Evolutionary conservation across 2,888 invertebrate species (phyloP).

Genomic region (Meganola albula): DNA sequence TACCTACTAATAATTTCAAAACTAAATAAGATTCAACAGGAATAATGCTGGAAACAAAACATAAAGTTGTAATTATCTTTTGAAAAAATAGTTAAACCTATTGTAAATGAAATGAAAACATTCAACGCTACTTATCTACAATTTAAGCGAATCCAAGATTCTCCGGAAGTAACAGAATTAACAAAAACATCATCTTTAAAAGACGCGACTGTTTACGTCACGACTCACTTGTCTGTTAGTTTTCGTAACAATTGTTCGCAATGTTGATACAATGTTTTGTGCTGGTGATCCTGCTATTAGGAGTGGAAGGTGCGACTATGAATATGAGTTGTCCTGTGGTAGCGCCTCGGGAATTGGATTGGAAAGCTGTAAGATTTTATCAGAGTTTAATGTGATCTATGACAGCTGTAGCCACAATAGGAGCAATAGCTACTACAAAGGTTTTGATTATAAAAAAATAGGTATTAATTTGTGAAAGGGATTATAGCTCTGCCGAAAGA

Average conservation of each 20-base stretch:
- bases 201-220: slow-evolving; percentile 37
- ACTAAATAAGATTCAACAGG: too few relatives aligned
- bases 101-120: too few relatives aligned
- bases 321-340: slow-evolving; percentile 55
- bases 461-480: too few relatives aligned
- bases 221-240: slow-evolving; percentile 35
- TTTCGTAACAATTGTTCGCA: slow-evolving; percentile 25
- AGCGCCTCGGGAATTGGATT: slow-evolving; percentile 54
- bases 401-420: too few relatives aligned
- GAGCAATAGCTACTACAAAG: too few relatives aligned
- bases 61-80: not conserved
- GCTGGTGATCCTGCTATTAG: slow-evolving; percentile 35
- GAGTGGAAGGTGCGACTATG: slow-evolving; percentile 41
- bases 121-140: slow-evolving; percentile 10
- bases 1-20: too few relatives aligned
- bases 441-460: too few relatives aligned
- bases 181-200: slow-evolving; percentile 44
- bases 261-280: slow-evolving; percentile 44
- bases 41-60: too few relatives aligned
- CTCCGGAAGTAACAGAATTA: slow-evolving; percentile 23
- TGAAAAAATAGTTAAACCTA: not conserved
- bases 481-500: too few relatives aligned
- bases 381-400: not conserved
- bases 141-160: slow-evolving; percentile 5
- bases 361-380: slow-evolving; percentile 55